Percentiles rank a stretch among this genome's conserved stretches.
phyloP scores from a whole-genome alignment of 2,888 invertebrate species.

The Proisotoma minuta region DNA sequence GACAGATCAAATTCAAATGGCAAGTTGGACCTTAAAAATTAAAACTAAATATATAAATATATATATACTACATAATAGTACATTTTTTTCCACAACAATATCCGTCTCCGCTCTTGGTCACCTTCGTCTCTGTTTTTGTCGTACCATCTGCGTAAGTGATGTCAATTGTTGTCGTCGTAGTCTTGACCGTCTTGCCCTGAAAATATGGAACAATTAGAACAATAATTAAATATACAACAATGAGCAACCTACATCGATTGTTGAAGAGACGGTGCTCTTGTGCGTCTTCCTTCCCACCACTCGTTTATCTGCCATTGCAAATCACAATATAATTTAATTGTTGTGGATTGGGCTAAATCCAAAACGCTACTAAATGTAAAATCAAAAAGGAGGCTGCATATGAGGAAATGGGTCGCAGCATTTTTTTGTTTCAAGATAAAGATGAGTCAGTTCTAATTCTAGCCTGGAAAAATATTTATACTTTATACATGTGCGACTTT shows the following conservation, averaged over 20 bases:
- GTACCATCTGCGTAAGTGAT: not conserved
- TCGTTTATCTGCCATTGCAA: not conserved
- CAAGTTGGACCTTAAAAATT: not conserved
- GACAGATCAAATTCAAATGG: not conserved
- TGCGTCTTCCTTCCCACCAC: not conserved
- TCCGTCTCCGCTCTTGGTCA: not conserved
- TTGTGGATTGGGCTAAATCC: no score
- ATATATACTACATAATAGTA: constrained; percentile 1
- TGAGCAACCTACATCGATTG: not conserved
- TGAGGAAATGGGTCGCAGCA: no score
- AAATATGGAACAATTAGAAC: not conserved
- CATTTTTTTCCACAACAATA: constrained; percentile 4
- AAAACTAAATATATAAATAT: not conserved
- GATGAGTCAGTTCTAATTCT: no score
- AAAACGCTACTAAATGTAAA: no score
- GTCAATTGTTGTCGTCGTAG: not conserved
- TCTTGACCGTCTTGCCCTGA: not conserved
- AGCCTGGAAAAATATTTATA: no score
- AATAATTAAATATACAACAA: not conserved
- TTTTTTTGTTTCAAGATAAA: no score
- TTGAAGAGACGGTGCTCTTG: not conserved
- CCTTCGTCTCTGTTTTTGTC: not conserved
- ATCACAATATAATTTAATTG: no score
- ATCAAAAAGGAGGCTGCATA: no score
- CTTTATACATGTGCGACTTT: no score